Conservation (phyloP, 2,797 vertebrate species). For the Lemur catta region DNA sequence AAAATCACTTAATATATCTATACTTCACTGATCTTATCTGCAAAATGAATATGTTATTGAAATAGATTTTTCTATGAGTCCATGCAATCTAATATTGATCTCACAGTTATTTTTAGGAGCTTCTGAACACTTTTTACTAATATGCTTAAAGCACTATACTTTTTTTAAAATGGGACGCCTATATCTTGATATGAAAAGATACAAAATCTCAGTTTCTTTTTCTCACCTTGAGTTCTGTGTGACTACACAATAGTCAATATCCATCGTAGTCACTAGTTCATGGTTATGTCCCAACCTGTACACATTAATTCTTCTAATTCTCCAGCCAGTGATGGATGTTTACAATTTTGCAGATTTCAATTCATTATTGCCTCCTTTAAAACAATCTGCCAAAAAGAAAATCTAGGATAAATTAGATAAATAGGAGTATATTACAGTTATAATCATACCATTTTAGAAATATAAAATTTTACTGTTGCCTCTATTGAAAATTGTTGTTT, state of each 20-base stretch:
- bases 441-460: constrained; percentile 12
- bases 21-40: neutral
- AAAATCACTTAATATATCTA: neutral
- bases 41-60: constrained; percentile 3
- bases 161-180: neutral
- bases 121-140: neutral
- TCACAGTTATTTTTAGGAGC: neutral
- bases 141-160: neutral
- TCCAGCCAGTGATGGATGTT: neutral
- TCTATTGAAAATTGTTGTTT: constrained; percentile 1
- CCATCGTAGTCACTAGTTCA: neutral
- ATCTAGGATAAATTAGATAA: neutral
- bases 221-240: neutral
- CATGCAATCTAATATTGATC: neutral
- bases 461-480: neutral
- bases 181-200: neutral
- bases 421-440: neutral
- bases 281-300: neutral
- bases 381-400: neutral
- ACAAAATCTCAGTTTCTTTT: neutral
- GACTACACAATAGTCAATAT: neutral
- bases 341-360: neutral
- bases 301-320: constrained; percentile 17
- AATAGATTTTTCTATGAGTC: neutral
- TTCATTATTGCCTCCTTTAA: neutral